phyloP scores from a whole-genome alignment of 2,888 invertebrate species.

The Gonocerus acuteangulatus region DNA sequence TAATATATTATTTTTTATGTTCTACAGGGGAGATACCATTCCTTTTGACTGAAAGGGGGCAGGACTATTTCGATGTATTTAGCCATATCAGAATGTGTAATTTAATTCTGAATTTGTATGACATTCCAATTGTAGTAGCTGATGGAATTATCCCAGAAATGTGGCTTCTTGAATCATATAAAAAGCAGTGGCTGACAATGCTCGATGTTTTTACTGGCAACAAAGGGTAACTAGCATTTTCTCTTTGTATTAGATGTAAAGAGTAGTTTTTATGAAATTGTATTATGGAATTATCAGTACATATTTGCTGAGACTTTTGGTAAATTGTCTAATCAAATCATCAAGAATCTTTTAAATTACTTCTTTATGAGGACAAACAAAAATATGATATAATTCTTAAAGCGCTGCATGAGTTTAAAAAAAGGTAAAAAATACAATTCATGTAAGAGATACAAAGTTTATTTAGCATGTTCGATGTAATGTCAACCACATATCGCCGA shows the following conservation, averaged over 20 bases:
- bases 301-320: no score
- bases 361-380: no score
- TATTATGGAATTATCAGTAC: no score
- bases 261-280: constrained; percentile 1
- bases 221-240: constrained; percentile 51
- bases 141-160: constrained; percentile 62
- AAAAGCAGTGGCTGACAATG: constrained; percentile 62
- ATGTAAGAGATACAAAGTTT: no score
- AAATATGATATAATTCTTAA: no score
- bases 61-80: constrained; percentile 55
- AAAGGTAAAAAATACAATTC: no score
- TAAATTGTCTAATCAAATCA: no score
- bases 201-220: constrained; percentile 63
- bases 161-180: constrained; percentile 58
- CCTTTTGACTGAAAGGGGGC: constrained; percentile 54
- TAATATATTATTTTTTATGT: neutral
- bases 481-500: no score
- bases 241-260: no score
- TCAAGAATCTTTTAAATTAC: no score
- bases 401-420: no score
- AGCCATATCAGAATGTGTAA: constrained; percentile 58
- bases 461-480: no score
- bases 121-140: constrained; percentile 56
- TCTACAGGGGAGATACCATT: constrained; percentile 44
- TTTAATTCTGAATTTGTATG: constrained; percentile 60